Percentiles rank a stretch among this genome's conserved stretches.
Conservation (phyloP, 2,113 vertebrate species). For the Calyptomena viridis region DNA sequence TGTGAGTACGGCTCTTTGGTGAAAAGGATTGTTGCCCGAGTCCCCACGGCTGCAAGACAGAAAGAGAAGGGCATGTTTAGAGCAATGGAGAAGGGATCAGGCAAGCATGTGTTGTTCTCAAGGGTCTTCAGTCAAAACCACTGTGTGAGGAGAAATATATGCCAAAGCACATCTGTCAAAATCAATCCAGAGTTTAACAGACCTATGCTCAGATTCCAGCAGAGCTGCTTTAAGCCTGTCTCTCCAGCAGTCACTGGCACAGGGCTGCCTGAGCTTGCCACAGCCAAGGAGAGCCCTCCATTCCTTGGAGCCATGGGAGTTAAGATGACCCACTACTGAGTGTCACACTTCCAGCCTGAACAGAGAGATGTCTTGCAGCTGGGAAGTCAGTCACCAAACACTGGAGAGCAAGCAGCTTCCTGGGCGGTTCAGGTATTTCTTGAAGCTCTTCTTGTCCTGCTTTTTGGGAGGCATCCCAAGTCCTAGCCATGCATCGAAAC, state of each 20-base stretch:
- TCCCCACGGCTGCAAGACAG: slow-evolving; percentile 37
- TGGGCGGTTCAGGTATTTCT: not conserved
- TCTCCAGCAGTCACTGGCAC: not conserved
- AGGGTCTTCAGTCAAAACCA: not conserved
- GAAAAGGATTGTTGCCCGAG: slow-evolving; percentile 78
- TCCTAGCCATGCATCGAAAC: not conserved
- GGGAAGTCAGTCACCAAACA: not conserved
- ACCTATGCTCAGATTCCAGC: not conserved
- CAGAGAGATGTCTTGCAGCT: not conserved
- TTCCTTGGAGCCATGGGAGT: not conserved
- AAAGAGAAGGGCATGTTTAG: not conserved
- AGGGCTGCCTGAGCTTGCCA: not conserved
- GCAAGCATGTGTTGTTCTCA: fast-evolving
- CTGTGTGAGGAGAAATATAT: not conserved
- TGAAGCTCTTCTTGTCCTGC: not conserved
- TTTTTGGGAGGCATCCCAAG: fast-evolving
- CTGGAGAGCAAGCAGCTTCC: not conserved
- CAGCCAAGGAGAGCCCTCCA: not conserved
- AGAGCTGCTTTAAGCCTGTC: not conserved
- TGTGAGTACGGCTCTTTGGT: slow-evolving; percentile 94
- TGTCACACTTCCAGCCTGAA: not conserved
- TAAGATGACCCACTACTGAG: not conserved
- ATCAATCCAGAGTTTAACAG: not conserved
- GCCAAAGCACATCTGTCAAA: not conserved
- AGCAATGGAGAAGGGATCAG: not conserved